These are phyloP conservation scores for Luffia ferchaultella DNA, from an alignment of 2,888 invertebrate genomes.

Conservation along the genomic window DNA sequence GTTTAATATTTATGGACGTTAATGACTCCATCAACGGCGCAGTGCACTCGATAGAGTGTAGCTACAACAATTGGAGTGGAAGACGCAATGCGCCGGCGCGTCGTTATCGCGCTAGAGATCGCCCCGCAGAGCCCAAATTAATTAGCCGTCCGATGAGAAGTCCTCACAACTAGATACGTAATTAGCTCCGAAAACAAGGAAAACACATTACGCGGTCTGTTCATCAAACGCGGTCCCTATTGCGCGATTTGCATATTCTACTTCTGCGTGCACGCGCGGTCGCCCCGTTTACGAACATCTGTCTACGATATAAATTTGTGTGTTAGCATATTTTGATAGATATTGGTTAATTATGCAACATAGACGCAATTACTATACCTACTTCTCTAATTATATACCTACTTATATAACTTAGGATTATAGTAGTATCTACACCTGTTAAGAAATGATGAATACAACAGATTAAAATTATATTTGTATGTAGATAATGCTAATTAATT, in stretches of 20 bases:
- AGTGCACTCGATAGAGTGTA: not conserved
- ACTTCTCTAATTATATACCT: too few relatives aligned
- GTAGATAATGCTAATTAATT: too few relatives aligned
- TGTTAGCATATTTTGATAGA: slow-evolving; percentile 22
- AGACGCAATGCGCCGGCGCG: not conserved
- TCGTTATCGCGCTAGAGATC: not conserved
- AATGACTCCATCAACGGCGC: not conserved
- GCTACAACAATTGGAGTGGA: too few relatives aligned
- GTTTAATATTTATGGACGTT: not conserved
- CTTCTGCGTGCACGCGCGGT: slow-evolving; percentile 14
- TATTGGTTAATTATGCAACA: not conserved
- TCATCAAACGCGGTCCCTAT: slow-evolving; percentile 9
- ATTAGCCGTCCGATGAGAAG: not conserved
- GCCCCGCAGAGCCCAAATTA: not conserved
- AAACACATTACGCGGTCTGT: not conserved
- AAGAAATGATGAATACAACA: too few relatives aligned
- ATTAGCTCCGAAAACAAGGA: not conserved
- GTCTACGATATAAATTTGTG: slow-evolving; percentile 20
- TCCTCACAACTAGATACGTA: not conserved
- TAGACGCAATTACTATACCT: too few relatives aligned
- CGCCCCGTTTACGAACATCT: slow-evolving; percentile 23
- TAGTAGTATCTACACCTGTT: too few relatives aligned
- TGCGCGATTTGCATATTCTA: slow-evolving; percentile 18
- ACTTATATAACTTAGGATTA: too few relatives aligned
- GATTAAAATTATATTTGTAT: too few relatives aligned